Evolutionary conservation across 2,888 invertebrate genomes (phyloP).

Genomic region (Acleris cristana): DNA sequence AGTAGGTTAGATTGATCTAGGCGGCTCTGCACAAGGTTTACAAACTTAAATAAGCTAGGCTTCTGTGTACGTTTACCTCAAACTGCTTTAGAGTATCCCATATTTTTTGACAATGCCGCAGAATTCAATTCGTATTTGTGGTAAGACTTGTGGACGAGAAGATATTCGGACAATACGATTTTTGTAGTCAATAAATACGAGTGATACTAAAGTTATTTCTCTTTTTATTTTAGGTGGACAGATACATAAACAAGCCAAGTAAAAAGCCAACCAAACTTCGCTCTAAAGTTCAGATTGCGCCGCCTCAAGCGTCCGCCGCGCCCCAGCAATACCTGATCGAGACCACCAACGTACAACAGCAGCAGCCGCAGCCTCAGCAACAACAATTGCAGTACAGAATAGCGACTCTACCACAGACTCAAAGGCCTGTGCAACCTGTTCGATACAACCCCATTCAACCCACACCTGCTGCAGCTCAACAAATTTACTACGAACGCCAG

Average conservation of each 20-base stretch:
- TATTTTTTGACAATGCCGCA: no score
- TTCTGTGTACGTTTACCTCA: no score
- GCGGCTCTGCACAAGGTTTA: no score
- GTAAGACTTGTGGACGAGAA: no score
- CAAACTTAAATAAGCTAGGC: no score
- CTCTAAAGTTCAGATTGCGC: conserved; percentile 60
- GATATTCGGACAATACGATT: no score
- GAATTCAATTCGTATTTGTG: no score
- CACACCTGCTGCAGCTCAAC: conserved; percentile 54
- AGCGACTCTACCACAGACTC: conserved; percentile 59
- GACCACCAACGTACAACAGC: conserved; percentile 76
- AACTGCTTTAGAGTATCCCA: no score
- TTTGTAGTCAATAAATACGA: no score
- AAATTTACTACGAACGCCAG: conserved; percentile 66
- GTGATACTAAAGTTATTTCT: neutral
- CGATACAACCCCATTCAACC: conserved; percentile 63
- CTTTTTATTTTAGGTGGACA: conserved; percentile 65
- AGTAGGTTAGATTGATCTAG: no score
- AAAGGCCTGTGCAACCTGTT: conserved; percentile 62
- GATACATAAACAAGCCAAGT: conserved; percentile 70
- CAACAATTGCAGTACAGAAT: conserved; percentile 51
- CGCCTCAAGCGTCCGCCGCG: conserved; percentile 62
- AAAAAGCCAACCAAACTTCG: conserved; percentile 73
- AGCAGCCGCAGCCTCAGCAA: conserved; percentile 46
- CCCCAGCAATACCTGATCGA: conserved; percentile 80